Evolutionary conservation across 2,888 invertebrate genomes (phyloP).

Genomic region (Heliconius charithonia): DNA sequence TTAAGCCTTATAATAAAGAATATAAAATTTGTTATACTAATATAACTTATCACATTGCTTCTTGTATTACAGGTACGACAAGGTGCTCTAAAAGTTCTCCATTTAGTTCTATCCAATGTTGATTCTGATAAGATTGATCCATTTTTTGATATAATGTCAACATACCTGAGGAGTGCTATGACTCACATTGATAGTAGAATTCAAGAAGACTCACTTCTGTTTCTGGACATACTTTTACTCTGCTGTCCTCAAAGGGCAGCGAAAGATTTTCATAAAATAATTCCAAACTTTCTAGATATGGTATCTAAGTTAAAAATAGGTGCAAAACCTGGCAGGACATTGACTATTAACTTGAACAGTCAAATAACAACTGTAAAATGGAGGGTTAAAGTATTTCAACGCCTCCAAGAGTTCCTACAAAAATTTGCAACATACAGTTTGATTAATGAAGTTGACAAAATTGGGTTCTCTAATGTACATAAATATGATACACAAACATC

Average conservation of each 20-base stretch:
- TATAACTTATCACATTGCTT: slow-evolving; percentile 1
- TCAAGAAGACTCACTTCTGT: slow-evolving; percentile 91
- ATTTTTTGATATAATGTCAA: slow-evolving; percentile 90
- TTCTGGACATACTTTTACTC: slow-evolving; percentile 90
- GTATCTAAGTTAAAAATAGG: slow-evolving; percentile 89
- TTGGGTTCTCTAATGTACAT: slow-evolving; percentile 50
- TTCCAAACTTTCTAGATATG: slow-evolving; percentile 92
- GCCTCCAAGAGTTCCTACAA: slow-evolving; percentile 84
- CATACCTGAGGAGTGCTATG: slow-evolving; percentile 94
- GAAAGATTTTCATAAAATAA: slow-evolving; percentile 86
- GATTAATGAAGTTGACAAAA: slow-evolving; percentile 51
- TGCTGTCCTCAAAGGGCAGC: slow-evolving; percentile 87
- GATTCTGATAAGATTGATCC: slow-evolving; percentile 84
- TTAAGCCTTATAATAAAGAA: background rate
- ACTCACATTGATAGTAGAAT: slow-evolving; percentile 92
- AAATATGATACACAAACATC: slow-evolving; percentile 60
- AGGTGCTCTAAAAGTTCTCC: slow-evolving; percentile 83
- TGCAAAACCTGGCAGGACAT: slow-evolving; percentile 86
- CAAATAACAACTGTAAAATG: slow-evolving; percentile 90
- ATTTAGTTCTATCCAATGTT: slow-evolving; percentile 73
- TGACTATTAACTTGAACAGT: slow-evolving; percentile 88
- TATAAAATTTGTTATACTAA: background rate
- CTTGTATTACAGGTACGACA: slow-evolving; percentile 75
- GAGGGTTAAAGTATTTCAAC: slow-evolving; percentile 89
- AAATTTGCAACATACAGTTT: slow-evolving; percentile 67